Evolutionary conservation across 2,888 invertebrate species (phyloP).

Genomic region (Pseudoips prasinana): DNA sequence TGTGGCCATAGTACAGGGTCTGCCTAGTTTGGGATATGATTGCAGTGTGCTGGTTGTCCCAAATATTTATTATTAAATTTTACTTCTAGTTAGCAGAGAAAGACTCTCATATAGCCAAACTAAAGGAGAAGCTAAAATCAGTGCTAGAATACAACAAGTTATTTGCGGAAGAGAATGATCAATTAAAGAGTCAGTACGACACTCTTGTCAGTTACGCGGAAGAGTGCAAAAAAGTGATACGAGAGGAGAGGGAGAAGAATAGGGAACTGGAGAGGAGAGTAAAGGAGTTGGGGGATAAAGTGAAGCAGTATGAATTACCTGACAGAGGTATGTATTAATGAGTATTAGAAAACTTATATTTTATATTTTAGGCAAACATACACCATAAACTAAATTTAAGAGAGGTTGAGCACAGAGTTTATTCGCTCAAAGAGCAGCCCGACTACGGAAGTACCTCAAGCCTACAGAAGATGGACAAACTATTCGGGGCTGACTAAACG

Average conservation of each 20-base stretch:
- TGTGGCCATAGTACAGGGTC: too few species aligned
- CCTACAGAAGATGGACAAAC: too few species aligned
- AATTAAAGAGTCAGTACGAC: conserved; percentile 72
- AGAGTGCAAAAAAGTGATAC: conserved; percentile 73
- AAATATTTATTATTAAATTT: too few species aligned
- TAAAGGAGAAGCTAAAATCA: conserved; percentile 83
- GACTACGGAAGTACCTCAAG: too few species aligned
- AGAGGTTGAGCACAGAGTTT: too few species aligned
- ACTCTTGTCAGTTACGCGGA: conserved; percentile 76
- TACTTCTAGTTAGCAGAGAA: conserved; percentile 79
- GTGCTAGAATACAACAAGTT: conserved; percentile 83
- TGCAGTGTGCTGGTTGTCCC: too few species aligned
- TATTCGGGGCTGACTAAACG: too few species aligned
- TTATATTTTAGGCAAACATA: too few species aligned
- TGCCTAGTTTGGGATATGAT: too few species aligned
- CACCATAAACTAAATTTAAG: too few species aligned
- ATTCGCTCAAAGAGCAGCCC: too few species aligned
- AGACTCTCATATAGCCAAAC: conserved; percentile 81
- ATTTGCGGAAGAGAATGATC: conserved; percentile 83
- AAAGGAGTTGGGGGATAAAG: conserved; percentile 57
- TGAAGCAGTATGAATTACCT: conserved; percentile 64
- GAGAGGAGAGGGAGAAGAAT: conserved; percentile 65
- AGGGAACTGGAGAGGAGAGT: conserved; percentile 54
- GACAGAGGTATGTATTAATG: conserved; percentile 63
- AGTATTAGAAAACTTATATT: too few species aligned